A percentile compares a stretch with the other conserved stretches of the same genome.
These are phyloP conservation scores for Nixonia krombeini DNA, from an alignment of 1,140 invertebrate genomes.

Conservation along the genomic window DNA sequence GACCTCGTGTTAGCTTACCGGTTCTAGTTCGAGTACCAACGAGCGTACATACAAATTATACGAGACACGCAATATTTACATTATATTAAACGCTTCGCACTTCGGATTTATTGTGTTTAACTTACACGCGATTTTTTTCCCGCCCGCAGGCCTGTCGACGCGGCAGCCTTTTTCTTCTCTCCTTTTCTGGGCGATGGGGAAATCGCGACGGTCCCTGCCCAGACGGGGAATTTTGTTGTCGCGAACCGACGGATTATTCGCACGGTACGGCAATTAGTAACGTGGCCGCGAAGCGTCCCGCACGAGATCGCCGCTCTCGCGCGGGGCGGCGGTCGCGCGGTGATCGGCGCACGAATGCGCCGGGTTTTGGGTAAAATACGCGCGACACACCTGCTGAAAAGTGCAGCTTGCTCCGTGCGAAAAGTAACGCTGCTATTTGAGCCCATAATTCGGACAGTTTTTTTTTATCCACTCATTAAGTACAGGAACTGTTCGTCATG, in stretches of 20 bases:
- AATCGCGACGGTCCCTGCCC: no score
- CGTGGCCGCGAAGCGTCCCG: slow-evolving; percentile 35
- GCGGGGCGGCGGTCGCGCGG: slow-evolving; percentile 53
- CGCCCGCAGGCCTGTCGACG: no score
- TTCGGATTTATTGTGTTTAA: slow-evolving; percentile 40
- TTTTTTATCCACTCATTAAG: no score
- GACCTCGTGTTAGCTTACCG: slow-evolving; percentile 10
- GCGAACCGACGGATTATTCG: not conserved
- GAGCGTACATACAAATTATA: slow-evolving; percentile 41
- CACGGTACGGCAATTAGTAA: slow-evolving; percentile 43
- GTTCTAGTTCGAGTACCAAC: slow-evolving; percentile 36
- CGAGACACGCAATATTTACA: slow-evolving; percentile 46
- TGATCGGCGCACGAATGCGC: slow-evolving; percentile 54
- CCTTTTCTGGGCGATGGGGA: no score
- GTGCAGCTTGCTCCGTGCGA: no score
- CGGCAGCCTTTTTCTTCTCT: no score
- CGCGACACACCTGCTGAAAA: no score
- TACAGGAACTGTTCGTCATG: no score
- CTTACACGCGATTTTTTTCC: slow-evolving; percentile 36
- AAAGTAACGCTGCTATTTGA: no score
- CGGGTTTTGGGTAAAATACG: no score
- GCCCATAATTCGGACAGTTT: no score
- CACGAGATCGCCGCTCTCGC: slow-evolving; percentile 59
- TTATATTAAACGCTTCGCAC: slow-evolving; percentile 44
- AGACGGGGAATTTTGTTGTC: no score